Evolutionary conservation across 2,888 invertebrate species (phyloP).

Genomic region (Oscheius sp.): DNA sequence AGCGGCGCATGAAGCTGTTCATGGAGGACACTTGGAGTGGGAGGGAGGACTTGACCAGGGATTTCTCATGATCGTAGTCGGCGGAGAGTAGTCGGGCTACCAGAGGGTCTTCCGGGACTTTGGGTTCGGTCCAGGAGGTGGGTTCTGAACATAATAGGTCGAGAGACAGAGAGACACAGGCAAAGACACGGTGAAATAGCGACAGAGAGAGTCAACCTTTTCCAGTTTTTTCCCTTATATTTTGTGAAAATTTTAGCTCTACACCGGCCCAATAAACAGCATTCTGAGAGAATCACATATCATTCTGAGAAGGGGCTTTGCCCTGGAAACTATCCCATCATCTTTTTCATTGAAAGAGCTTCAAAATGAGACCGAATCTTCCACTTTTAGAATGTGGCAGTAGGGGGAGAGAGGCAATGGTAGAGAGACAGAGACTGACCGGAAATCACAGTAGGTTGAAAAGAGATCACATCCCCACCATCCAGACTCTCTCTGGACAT

Average conservation of each 20-base stretch:
- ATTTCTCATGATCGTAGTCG: constrained; percentile 31
- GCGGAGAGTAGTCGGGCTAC: constrained; percentile 16
- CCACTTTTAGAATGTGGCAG: not conserved
- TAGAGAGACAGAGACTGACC: not conserved
- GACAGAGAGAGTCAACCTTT: no score
- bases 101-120: constrained; percentile 30
- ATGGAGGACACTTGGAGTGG: constrained; percentile 30
- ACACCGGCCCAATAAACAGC: no score
- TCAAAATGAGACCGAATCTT: no score
- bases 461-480: constrained; percentile 9
- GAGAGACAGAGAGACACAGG: no score
- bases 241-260: no score
- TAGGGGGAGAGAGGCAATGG: not conserved
- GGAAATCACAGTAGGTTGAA: constrained; percentile 20
- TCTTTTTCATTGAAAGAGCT: no score
- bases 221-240: no score
- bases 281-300: no score
- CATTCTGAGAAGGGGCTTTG: no score
- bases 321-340: no score
- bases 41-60: constrained; percentile 12
- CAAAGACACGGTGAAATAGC: no score
- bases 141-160: constrained; percentile 7
- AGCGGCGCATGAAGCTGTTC: constrained; percentile 34
- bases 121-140: constrained; percentile 21
- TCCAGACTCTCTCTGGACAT: constrained; percentile 33